Evolutionary conservation across 2,888 invertebrate genomes (phyloP), one percentile per base, ranked within the genome.

Genomic region (Psylliodes chrysocephalus): DNA sequence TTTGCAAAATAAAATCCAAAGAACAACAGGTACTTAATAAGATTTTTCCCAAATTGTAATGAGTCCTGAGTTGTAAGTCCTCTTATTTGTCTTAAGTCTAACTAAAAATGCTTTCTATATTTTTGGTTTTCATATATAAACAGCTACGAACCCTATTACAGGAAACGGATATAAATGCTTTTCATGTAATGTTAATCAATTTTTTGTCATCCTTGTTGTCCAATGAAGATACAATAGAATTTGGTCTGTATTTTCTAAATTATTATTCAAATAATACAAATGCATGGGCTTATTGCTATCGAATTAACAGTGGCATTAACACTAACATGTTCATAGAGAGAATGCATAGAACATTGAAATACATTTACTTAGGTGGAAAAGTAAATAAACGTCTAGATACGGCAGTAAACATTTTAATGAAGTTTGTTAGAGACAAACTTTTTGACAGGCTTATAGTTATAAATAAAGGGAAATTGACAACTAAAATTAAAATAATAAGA

Each of bases 331-430:
- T 60, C 28, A 22, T 64, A 15, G 72, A 73, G 52, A 30, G 56
- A 7, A 65, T 73, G 65, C 70, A 71, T 51, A 53, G 57, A 30
- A 60, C 59, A n/a, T n/a, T n/a, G n/a, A n/a, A n/a, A n/a, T n/a
- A n/a, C n/a, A n/a, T n/a, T n/a, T n/a, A n/a, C n/a, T n/a, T n/a
- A n/a, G n/a, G n/a, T n/a, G n/a, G n/a, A n/a, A n/a, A n/a, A n/a
- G n/a, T n/a, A n/a, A n/a, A n/a, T n/a, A n/a, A n/a, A n/a, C n/a
- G n/a, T n/a, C n/a, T n/a, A n/a, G n/a, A n/a, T n/a, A n/a, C n/a
- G n/a, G n/a, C n/a, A n/a, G n/a, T n/a, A n/a, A n/a, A n/a, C n/a
- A n/a, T n/a, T n/a, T n/a, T n/a, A n/a, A n/a, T n/a, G n/a, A n/a
- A n/a, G n/a, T 28, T 28, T 28, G 28, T 28, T 6, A 28, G 28